Evolutionary conservation across 2,888 invertebrate species (phyloP), one percentile per base, ranked within the genome.

Genomic region (Campoplex nolae): DNA sequence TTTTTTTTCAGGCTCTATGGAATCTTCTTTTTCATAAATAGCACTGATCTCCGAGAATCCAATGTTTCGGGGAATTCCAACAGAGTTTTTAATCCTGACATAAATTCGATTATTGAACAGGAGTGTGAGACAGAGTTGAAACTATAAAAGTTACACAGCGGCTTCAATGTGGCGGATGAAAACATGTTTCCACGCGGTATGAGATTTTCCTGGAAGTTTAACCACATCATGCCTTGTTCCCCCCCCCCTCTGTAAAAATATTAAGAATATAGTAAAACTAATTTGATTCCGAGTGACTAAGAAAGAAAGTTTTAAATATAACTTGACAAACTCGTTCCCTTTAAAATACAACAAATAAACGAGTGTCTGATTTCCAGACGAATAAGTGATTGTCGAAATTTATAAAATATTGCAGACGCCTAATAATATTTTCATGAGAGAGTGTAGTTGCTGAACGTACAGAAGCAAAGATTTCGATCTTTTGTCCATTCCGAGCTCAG

Each of bases 401-500:
- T 18, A 32, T 51, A 54, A 71, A 71, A 71, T 71, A 18, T 45
- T 45, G 23, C 32, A 71, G 71, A 71, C 51, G 35, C 48, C 9
- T 23, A 70, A 45, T n/a, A n/a, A 45, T 71, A 32, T 48, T 71
- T 71, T 71, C 28, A 28, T 42, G 4, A 62, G 62, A 32, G 62
- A 23, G 13, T 70, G 23, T 70, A 45, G 35, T 38, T 18, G 18
- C 8, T n/a, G 54, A 62, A 42, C 1, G 13, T 35, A 16, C 51
- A 73, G 32, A 38, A 54, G 54, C 35, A 54, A 38, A 70, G 79
- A 79, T 79, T 38, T 48, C 32, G 70, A 71, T 79, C 79, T 67
- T 68, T n/a, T 8, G 35, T 38, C 67, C 67, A 38, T 68, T 68
- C 32, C 35, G 54, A n/a, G 79, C 70, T 42, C 68, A 54, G 70